These are phyloP conservation scores for Gobio gobio DNA, from an alignment of 2,113 vertebrate species.

Conservation along the genomic window DNA sequence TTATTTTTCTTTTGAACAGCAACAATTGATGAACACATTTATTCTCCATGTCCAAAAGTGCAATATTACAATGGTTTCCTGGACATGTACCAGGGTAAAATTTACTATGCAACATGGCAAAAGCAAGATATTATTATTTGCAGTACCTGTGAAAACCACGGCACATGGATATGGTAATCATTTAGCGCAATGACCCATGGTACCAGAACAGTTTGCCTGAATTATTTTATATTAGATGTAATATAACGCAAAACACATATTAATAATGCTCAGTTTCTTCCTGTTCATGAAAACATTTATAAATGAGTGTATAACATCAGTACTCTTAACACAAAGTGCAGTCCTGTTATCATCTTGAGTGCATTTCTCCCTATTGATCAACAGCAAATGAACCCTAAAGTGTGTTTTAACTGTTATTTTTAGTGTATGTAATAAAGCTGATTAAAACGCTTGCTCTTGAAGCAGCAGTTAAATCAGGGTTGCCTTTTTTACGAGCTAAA, in stretches of 20 bases:
- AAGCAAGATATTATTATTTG: no score
- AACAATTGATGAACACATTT: no score
- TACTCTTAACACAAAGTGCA: not conserved
- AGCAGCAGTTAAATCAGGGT: not conserved
- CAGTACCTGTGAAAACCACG: no score
- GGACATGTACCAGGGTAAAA: no score
- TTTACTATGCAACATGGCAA: no score
- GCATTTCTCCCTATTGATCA: slow-evolving; percentile 27
- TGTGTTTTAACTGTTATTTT: slow-evolving; percentile 6
- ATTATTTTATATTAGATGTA: not conserved
- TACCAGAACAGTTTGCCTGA: not conserved
- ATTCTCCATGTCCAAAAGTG: no score
- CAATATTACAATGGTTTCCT: no score
- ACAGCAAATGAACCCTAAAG: slow-evolving; percentile 5
- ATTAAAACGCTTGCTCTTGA: slow-evolving; percentile 48
- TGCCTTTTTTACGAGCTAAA: slow-evolving; percentile 53
- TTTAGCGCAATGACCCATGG: not conserved
- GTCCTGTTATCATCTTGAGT: not conserved
- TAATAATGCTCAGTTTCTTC: not conserved
- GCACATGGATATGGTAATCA: not conserved
- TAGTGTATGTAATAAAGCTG: slow-evolving; percentile 35
- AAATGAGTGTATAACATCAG: not conserved
- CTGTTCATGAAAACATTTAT: not conserved
- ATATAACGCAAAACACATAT: not conserved
- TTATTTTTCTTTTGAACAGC: no score